phyloP scores from a whole-genome alignment of 2,113 vertebrate genomes.

The Embiotoca jacksoni region DNA sequence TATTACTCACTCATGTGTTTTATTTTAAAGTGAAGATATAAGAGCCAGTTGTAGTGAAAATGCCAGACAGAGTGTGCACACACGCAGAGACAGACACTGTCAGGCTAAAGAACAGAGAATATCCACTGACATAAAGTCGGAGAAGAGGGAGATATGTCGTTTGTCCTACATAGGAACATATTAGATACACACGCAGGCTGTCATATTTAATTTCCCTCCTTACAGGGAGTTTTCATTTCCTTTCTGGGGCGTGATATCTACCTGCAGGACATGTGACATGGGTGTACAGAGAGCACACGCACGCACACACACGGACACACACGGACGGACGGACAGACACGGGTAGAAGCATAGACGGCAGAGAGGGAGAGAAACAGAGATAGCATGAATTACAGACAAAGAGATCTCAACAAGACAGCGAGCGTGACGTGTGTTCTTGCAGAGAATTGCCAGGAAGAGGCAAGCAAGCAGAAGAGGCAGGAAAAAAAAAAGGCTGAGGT shows the following conservation, averaged over 20 bases:
- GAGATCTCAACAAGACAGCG: conserved; percentile 4
- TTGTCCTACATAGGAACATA: conserved; percentile 34
- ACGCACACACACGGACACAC: neutral
- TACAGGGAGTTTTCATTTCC: conserved; percentile 57
- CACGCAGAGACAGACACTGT: conserved; percentile 26
- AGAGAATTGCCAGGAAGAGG: conserved; percentile 23
- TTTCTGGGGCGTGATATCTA: conserved; percentile 34
- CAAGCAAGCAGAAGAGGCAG: neutral
- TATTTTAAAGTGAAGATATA: conserved; percentile 35
- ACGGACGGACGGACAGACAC: neutral
- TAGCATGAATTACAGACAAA: conserved; percentile 1
- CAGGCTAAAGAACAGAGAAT: conserved; percentile 14
- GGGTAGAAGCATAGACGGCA: neutral
- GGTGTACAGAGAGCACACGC: conserved; percentile 7
- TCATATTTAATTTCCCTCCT: conserved; percentile 55
- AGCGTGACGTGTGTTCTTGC: conserved; percentile 11
- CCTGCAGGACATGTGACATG: conserved; percentile 41
- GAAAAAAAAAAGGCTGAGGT: conserved; percentile 23
- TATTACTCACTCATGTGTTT: neutral
- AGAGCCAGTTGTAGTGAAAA: conserved; percentile 29
- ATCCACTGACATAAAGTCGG: conserved; percentile 16
- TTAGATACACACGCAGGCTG: conserved; percentile 43
- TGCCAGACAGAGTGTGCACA: conserved; percentile 28
- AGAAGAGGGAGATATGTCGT: neutral
- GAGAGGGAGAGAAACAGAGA: neutral